Evolutionary conservation across 2,797 vertebrate species (phyloP), one percentile per base, ranked within the genome.

Genomic region (Erpetoichthys calabaricus): DNA sequence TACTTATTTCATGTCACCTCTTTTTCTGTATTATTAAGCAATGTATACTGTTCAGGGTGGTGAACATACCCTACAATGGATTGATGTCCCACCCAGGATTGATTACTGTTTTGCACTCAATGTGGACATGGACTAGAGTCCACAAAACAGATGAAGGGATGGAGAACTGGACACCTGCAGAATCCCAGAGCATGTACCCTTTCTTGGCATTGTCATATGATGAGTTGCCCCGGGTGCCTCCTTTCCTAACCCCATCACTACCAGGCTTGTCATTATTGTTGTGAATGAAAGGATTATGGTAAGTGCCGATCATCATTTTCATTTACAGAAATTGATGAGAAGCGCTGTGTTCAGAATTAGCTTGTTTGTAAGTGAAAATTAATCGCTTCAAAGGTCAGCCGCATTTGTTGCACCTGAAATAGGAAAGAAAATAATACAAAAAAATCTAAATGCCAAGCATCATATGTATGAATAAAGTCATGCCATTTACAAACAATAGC

Each of bases 401-500:
- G 3, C 53, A 41, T 54, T 25, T 7, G 5, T 43, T 7, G 41
- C 41, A 54, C 53, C 53, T 42, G 53, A 54, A 54, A 54, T 42
- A 54, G 5, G n/a, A 9, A 49, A 9, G 47, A 49, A 9, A 6
- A 51, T 51, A 6, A 51, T n/a, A 51, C 5, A 25, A 51, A 9
- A 6, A 51, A 5, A 9, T 3, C 44, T 41, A 54, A 54, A 54
- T 42, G 53, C 44, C 53, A 54, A 54, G 41, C 53, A 42, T 5
- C n/a, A 51, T 42, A 8, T 42, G 10, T 42, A 41, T 42, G 53
- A 54, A 54, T 42, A 42, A 54, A 54, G 53, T 42, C 4, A 42
- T 54, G 53, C 53, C 53, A 54, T 54, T 54, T 54, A 7, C 10
- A 42, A 54, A 54, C 53, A 54, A 54, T 54, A 42, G 53, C 7